Evolutionary conservation across 2,797 vertebrate species (phyloP).

Genomic region (Meriones psammophilus): DNA sequence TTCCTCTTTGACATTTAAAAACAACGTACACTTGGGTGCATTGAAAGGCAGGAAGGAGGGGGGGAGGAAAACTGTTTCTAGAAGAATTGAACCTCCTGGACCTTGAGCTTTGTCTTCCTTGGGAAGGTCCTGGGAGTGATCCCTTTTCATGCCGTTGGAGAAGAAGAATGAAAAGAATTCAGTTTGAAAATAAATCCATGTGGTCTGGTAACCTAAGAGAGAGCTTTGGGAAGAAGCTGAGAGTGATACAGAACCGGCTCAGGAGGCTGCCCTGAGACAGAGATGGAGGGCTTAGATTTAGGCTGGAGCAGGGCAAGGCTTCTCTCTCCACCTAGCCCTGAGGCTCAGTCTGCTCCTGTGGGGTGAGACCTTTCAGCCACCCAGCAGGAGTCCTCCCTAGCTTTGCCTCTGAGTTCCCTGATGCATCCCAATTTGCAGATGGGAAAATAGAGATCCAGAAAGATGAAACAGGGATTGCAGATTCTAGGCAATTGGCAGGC

Average conservation of each 20-base stretch:
- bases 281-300: not conserved
- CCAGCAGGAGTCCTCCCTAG: no score
- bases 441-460: conserved; percentile 81
- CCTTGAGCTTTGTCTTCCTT: conserved; percentile 71
- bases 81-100: conserved; percentile 54
- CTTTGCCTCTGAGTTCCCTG: not conserved
- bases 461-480: conserved; percentile 6
- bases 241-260: not conserved
- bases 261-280: not conserved
- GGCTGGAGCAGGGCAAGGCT: not conserved
- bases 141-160: conserved; percentile 81
- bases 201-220: not conserved
- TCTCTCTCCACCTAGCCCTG: not conserved
- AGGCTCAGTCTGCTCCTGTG: not conserved
- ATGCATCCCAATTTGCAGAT: conserved; percentile 74
- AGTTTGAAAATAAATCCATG: conserved; percentile 84
- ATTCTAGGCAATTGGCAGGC: not conserved
- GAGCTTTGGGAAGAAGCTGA: not conserved
- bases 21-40: conserved; percentile 65
- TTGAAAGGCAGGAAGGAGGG: conserved; percentile 21
- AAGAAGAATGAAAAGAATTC: conserved; percentile 83
- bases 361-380: fast-evolving
- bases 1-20: conserved; percentile 76
- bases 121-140: conserved; percentile 21
- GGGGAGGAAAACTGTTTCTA: conserved; percentile 63